Percentiles rank a stretch among this genome's conserved stretches.
phyloP scores from a whole-genome alignment of 2,888 invertebrate species.

The Ectropis crepuscularia region DNA sequence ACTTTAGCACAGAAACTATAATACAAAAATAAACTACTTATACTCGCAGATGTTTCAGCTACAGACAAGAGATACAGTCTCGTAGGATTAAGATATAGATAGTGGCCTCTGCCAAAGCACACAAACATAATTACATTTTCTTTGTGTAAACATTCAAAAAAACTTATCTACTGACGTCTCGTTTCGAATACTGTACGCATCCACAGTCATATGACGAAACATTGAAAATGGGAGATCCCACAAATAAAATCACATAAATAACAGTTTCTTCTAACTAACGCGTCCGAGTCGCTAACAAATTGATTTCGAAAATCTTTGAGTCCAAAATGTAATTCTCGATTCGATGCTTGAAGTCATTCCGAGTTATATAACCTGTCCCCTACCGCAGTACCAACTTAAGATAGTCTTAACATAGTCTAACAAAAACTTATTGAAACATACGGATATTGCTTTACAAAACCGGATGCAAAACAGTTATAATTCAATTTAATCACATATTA shows the following conservation, averaged over 20 bases:
- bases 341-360: background rate
- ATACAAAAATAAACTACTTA: conserved; percentile 10
- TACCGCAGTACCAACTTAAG: too few species aligned
- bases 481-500: too few species aligned
- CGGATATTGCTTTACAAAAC: too few species aligned
- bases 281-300: background rate
- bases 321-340: background rate
- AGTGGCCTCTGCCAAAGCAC: conserved; percentile 17
- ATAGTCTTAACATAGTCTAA: too few species aligned
- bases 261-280: background rate
- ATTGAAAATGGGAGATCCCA: background rate
- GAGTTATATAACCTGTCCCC: too few species aligned
- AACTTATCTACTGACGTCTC: conserved; percentile 3
- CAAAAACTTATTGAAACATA: too few species aligned
- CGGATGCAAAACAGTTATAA: too few species aligned
- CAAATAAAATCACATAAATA: background rate
- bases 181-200: background rate
- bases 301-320: conserved; percentile 1
- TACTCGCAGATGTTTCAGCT: conserved; percentile 2
- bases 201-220: background rate
- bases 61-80: conserved; percentile 6
- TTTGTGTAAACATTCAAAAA: conserved; percentile 22
- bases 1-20: conserved; percentile 12
- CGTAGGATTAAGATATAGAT: conserved; percentile 19
- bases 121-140: conserved; percentile 22